phyloP scores from a whole-genome alignment of 1,140 invertebrate genomes.

The Aphidius gifuensis region DNA sequence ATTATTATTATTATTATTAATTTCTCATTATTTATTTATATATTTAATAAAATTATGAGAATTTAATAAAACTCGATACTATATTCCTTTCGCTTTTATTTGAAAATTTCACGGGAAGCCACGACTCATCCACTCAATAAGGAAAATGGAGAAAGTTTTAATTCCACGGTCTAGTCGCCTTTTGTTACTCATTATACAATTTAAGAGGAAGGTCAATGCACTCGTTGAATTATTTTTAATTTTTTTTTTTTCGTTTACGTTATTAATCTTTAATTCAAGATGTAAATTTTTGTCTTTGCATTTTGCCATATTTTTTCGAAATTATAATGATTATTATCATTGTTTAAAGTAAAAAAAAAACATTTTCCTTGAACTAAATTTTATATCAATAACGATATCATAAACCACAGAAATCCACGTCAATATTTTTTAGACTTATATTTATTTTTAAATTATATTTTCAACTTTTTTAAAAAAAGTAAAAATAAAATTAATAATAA shows the following conservation, averaged over 20 bases:
- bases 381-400: neutral
- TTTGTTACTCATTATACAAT: conserved; percentile 25
- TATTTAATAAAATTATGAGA: neutral
- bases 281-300: no score
- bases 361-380: conserved; percentile 10
- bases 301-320: no score
- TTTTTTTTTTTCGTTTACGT: neutral
- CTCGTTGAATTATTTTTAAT: conserved; percentile 6
- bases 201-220: conserved; percentile 21
- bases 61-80: conserved; percentile 3
- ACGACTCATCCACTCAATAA: conserved; percentile 15
- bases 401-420: neutral
- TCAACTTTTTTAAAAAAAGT: neutral
- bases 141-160: conserved; percentile 28
- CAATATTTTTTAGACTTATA: neutral
- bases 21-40: neutral
- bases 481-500: neutral
- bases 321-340: no score
- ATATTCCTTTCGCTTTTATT: conserved; percentile 24
- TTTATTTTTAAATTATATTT: neutral
- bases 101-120: conserved; percentile 15
- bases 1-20: neutral
- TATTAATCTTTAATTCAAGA: neutral
- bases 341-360: no score
- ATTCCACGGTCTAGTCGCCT: conserved; percentile 20